Base-by-base conservation (phyloP, 2,113 vertebrate species). In the Henicopernis longicauda region DNA sequence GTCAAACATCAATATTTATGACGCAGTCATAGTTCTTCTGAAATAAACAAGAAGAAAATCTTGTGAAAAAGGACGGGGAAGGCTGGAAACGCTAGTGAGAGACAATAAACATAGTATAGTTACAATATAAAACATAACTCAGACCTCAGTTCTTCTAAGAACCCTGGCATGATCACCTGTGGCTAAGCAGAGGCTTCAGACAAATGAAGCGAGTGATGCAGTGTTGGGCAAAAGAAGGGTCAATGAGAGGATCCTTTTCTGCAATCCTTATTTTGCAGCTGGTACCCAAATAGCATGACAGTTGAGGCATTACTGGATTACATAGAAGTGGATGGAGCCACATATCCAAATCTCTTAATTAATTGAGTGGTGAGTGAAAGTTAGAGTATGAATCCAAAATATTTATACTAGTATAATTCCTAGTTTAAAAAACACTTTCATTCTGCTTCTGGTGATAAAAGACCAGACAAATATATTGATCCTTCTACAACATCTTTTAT, bases 1-100 rank as follows among this genome's bases (percentile, higher is more conserved):
- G 69, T 78, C 70, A 86, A 94, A 83, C 67, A 90, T 96, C 85
- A 86, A 86, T 95, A 97, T 96, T 97, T 96, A 92, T 95, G 79
- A 90, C 52, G 73, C 23, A 67, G 55, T 71, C 80, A 84, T 94
- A 93, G 88, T 86, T 92, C 76, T 78, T 87, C 47, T 81, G 90
- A 94, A 93, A 78, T 81, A 86, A 95, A 86, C 62, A 86, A 36
- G 76, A 96, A 85, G 32, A 86, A 95, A 93, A 88, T 86, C 54
- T 86, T 81, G 71, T 93, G 84, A 59, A 90, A 93, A 90, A n/a
- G 61, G 23, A 69, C 79, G 69, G 9, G 4, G 42, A 78, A 86
- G 47, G 55, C 55, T 93, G 91, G 44, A 93, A 95, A 92, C 0
- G 6, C 32, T 67, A 52, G 59, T 62, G 55, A 86, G 57, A 82